These are phyloP conservation scores for Caenorhabditis remanei DNA, from an alignment of 1,140 invertebrate species.

Conservation along the genomic window DNA sequence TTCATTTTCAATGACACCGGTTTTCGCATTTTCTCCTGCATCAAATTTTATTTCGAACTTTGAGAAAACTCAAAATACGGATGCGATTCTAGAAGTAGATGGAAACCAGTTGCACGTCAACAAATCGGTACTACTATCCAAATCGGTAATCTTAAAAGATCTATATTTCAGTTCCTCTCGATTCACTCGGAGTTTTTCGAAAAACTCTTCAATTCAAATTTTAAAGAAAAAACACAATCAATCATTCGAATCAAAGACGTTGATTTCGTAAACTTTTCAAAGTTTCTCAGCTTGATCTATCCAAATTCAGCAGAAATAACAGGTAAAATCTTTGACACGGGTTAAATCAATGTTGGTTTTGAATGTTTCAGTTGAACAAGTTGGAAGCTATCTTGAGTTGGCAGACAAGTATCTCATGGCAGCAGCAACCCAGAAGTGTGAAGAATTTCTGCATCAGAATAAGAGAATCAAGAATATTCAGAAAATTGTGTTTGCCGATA, in stretches of 20 bases:
- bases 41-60: not conserved
- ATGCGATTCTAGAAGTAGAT: not conserved
- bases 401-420: not conserved
- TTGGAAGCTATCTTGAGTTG: not conserved
- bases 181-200: constrained; percentile 17
- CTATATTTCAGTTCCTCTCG: not conserved
- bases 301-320: not conserved
- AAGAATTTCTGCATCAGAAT: constrained; percentile 7
- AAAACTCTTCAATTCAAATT: not conserved
- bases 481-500: constrained; percentile 5
- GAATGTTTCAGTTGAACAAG: not conserved
- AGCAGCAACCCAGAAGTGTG: constrained; percentile 8
- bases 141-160: not conserved
- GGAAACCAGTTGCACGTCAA: constrained; percentile 4
- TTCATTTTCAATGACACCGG: not conserved
- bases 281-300: constrained; percentile 6
- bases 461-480: not conserved
- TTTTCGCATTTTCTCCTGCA: not conserved
- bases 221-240: constrained; percentile 8
- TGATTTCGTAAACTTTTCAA: not conserved
- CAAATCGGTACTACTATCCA: not conserved
- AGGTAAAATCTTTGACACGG: too few species aligned
- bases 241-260: not conserved
- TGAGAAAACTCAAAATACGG: not conserved
- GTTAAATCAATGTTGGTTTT: too few species aligned